Conservation (phyloP, 1,140 invertebrate genomes). For the Tenebrio molitor region DNA sequence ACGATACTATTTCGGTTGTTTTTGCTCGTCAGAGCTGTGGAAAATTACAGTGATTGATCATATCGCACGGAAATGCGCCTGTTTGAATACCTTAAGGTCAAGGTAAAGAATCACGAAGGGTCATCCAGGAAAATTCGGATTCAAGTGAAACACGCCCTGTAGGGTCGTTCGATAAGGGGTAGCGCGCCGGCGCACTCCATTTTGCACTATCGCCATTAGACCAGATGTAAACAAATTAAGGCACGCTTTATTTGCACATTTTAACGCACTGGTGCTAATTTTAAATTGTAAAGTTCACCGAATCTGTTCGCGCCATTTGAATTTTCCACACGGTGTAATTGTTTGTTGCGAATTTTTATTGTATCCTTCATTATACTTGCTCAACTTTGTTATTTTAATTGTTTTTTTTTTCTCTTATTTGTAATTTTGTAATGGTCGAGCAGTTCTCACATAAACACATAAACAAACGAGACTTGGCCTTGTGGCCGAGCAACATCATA, state of each 20-base stretch:
- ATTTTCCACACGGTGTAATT: conserved; percentile 2
- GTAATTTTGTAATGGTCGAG: conserved; percentile 31
- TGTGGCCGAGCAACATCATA: conserved; percentile 2
- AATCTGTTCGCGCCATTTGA: conserved; percentile 6
- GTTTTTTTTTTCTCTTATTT: conserved; percentile 2
- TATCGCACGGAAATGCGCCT: conserved; percentile 14
- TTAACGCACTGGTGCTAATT: conserved; percentile 37
- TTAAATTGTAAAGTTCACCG: conserved; percentile 29
- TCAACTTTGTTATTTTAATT: conserved; percentile 26
- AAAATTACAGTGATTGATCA: not conserved
- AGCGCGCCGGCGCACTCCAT: not conserved
- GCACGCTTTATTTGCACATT: conserved; percentile 23
- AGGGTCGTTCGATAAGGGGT: not conserved
- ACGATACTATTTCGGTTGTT: too few species aligned
- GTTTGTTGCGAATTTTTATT: not conserved
- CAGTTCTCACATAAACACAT: conserved; percentile 36
- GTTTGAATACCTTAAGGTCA: conserved; percentile 21
- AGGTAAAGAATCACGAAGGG: not conserved
- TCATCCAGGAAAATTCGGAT: not conserved
- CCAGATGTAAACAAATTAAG: conserved; percentile 32
- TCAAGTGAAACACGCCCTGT: conserved; percentile 1
- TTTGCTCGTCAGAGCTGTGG: too few species aligned
- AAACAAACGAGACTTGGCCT: conserved; percentile 22
- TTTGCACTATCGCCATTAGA: conserved; percentile 16
- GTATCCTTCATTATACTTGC: conserved; percentile 4